Evolutionary conservation across 1,140 invertebrate species (phyloP), one percentile per base, ranked within the genome.

Genomic region (Apis dorsata): DNA sequence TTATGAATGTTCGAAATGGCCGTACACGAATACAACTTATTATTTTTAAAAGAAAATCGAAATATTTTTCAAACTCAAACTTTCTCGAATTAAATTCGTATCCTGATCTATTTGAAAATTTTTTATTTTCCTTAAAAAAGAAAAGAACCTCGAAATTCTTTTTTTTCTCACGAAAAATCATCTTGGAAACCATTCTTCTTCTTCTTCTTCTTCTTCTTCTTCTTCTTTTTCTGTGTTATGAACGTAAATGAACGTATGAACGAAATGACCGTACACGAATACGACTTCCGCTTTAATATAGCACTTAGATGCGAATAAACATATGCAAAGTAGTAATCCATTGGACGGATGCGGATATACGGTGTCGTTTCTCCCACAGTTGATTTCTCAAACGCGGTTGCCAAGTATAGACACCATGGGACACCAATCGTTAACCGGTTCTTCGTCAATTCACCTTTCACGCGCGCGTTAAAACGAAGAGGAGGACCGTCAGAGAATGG

Each of bases 371-470:
- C 28, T 66, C 51, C 28, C 0, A 49, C 34, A 34, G 34, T 34
- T 68, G 63, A 57, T 78, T 78, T 68, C 51, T 49, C 51, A 68
- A 68, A 49, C 51, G 24, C 62, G n/a, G 8, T 34, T 34, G 34
- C 24, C 62, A 78, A 34, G 76, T 49, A 63, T 57, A 68, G 63
- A 68, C 63, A 49, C 13, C 15, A 63, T 68, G 57, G 76, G 17
- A 53, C 24, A 63, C 21, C n/a, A 81, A 63, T 70, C 75, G 85
- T 86, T 86, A 86, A 80, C 76, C 77, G 81, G 77, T 80, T 51
- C 66, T 49, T 59, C 66, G 70, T 85, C 84, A 85, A 85, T 81
- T 81, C 60, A 75, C 77, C 76, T 70, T 34, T 53, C 77, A 74
- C 76, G 76, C 28, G 17, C 51, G 63, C 57, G 62, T 78, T 68